phyloP scores from a whole-genome alignment of 92 coral and sea anemone species.

The Epizoanthus ramosus region DNA sequence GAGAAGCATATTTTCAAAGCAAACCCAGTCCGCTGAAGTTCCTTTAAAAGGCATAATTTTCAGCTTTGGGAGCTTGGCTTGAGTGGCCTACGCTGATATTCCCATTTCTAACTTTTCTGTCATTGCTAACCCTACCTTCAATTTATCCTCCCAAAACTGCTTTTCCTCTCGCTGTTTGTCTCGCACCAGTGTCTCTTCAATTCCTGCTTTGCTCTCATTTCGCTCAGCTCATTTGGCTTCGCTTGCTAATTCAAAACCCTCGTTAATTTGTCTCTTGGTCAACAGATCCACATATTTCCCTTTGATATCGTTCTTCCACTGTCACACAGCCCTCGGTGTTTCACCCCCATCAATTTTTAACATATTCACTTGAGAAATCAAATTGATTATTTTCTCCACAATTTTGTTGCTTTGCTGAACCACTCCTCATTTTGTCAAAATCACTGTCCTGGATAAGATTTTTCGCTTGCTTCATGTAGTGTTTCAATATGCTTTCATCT shows the following conservation, averaged over 20 bases:
- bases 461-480: no score
- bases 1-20: no score
- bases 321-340: not conserved
- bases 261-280: not conserved
- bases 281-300: slow-evolving; percentile 8
- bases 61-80: not conserved
- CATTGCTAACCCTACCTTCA: not conserved
- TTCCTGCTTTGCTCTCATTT: slow-evolving; percentile 1
- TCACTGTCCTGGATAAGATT: no score
- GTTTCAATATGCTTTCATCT: no score
- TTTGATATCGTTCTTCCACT: slow-evolving; percentile 4
- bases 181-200: not conserved
- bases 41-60: slow-evolving; percentile 7
- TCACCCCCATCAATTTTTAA: slow-evolving; percentile 3
- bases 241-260: not conserved
- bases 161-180: not conserved
- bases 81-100: slow-evolving; percentile 1
- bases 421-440: no score
- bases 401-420: no score
- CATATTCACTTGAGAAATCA: no score
- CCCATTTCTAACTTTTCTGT: slow-evolving; percentile 16
- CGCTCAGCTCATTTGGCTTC: not conserved
- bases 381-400: no score
- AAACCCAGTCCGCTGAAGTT: not conserved
- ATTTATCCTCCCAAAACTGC: not conserved